Evolutionary conservation across 2,797 vertebrate species (phyloP).

Genomic region (Fundulus diaphanus): DNA sequence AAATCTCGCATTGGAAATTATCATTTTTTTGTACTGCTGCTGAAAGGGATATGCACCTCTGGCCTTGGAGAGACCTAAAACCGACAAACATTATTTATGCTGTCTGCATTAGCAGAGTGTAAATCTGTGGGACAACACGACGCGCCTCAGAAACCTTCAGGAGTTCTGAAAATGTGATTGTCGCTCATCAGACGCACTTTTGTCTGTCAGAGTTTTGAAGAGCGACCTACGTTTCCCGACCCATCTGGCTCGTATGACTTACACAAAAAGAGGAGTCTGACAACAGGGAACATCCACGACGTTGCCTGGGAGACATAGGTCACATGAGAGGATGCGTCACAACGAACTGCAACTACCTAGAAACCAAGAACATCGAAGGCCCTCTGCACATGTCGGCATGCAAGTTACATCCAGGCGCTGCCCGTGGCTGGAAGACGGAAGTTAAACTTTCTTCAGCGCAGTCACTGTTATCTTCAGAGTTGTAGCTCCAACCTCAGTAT

Average conservation of each 20-base stretch:
- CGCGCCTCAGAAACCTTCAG: constrained; percentile 55
- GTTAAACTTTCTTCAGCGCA: constrained; percentile 51
- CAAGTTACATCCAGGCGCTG: constrained; percentile 43
- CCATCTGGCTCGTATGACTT: constrained; percentile 63
- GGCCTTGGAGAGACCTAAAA: background rate
- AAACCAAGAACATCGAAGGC: constrained; percentile 54
- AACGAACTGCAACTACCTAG: constrained; percentile 55
- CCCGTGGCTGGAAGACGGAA: constrained; percentile 54
- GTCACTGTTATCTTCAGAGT: constrained; percentile 17
- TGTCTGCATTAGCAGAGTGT: constrained; percentile 31
- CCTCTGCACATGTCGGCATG: constrained; percentile 53
- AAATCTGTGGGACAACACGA: constrained; percentile 45
- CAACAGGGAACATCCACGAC: constrained; percentile 64
- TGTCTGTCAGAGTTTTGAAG: constrained; percentile 50
- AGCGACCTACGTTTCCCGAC: constrained; percentile 59
- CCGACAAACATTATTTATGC: constrained; percentile 23
- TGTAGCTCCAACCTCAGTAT: constrained; percentile 35
- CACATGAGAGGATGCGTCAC: constrained; percentile 75
- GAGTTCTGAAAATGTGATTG: constrained; percentile 52
- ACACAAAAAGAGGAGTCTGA: constrained; percentile 51
- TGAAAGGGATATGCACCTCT: background rate
- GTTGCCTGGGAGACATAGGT: constrained; percentile 76
- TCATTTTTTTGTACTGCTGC: background rate
- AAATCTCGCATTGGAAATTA: background rate
- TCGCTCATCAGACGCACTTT: constrained; percentile 50